Evolutionary conservation across 2,113 vertebrate genomes (phyloP).

Genomic region (Taurulus bubalis): DNA sequence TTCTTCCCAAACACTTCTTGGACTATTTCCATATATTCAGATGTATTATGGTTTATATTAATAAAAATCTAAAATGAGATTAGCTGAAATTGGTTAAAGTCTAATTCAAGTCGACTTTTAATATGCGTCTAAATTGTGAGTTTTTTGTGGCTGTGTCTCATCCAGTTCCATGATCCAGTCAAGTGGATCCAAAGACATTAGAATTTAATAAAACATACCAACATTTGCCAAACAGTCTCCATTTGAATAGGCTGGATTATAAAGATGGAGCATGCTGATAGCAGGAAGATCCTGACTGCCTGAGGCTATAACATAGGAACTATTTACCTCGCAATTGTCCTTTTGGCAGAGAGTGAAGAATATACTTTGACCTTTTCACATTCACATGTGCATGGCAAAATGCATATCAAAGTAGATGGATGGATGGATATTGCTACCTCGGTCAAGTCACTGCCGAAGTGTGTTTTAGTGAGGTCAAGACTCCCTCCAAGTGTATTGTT

Average conservation of each 20-base stretch:
- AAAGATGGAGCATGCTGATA: slow-evolving; percentile 55
- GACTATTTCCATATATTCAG: slow-evolving; percentile 25
- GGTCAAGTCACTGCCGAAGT: background rate
- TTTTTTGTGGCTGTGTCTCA: slow-evolving; percentile 26
- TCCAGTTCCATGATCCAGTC: slow-evolving; percentile 40
- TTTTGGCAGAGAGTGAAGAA: slow-evolving; percentile 35
- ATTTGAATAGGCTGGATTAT: slow-evolving; percentile 68
- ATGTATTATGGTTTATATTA: slow-evolving; percentile 20
- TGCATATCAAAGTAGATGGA: background rate
- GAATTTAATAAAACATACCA: slow-evolving; percentile 64
- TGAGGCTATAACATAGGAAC: slow-evolving; percentile 42
- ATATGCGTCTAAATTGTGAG: slow-evolving; percentile 2
- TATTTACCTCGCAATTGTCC: slow-evolving; percentile 46
- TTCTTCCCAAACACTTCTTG: slow-evolving; percentile 16
- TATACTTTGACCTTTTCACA: slow-evolving; percentile 42
- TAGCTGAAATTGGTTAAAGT: slow-evolving; percentile 39
- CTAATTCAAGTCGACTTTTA: slow-evolving; percentile 46
- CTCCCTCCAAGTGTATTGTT: background rate
- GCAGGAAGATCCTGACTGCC: slow-evolving; percentile 46
- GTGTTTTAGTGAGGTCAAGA: slow-evolving; percentile 1
- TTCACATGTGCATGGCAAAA: slow-evolving; percentile 12
- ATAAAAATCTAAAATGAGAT: slow-evolving; percentile 54
- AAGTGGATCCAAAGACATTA: slow-evolving; percentile 50
- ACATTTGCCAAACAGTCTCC: slow-evolving; percentile 55
- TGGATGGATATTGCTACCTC: background rate